A percentile compares a stretch with the other conserved stretches of the same genome.
phyloP scores from a whole-genome alignment of 2,888 invertebrate species.

The Eupithecia abbreviata region DNA sequence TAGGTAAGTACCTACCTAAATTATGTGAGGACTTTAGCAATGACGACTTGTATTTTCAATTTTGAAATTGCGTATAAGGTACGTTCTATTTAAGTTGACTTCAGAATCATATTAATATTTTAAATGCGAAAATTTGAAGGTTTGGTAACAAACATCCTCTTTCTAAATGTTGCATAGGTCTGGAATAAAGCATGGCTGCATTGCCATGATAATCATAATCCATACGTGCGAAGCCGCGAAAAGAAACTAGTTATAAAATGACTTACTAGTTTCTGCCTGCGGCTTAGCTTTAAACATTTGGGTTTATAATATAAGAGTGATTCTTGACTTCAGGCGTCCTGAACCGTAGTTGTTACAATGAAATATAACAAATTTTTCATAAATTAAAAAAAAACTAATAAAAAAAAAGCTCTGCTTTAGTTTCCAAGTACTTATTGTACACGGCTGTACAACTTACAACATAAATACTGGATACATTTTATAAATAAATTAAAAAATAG shows the following conservation, averaged over 20 bases:
- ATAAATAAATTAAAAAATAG: neutral
- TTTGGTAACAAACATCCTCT: too few species aligned
- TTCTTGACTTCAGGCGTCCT: neutral
- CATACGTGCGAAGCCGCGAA: too few species aligned
- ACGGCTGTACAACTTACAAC: neutral
- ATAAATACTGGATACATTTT: neutral
- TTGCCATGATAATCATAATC: too few species aligned
- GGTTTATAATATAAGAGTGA: too few species aligned
- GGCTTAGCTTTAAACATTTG: too few species aligned
- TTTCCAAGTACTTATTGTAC: neutral
- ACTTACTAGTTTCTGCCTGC: too few species aligned
- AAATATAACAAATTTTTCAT: neutral
- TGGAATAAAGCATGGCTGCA: too few species aligned
- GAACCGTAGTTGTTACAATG: neutral
- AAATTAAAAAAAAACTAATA: neutral
- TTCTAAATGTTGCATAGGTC: too few species aligned
- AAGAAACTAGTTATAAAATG: too few species aligned
- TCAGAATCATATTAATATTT: too few species aligned
- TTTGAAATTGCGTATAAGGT: neutral
- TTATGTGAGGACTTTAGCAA: conserved; percentile 1
- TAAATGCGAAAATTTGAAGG: too few species aligned
- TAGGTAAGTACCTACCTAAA: neutral
- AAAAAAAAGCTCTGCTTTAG: too few species aligned
- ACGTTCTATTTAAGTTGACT: neutral
- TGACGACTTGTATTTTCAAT: neutral